A percentile compares a stretch with the other conserved stretches of the same genome.
Evolutionary conservation across 2,797 vertebrate genomes (phyloP).

Genomic region (Parotocinclus haroldoi): DNA sequence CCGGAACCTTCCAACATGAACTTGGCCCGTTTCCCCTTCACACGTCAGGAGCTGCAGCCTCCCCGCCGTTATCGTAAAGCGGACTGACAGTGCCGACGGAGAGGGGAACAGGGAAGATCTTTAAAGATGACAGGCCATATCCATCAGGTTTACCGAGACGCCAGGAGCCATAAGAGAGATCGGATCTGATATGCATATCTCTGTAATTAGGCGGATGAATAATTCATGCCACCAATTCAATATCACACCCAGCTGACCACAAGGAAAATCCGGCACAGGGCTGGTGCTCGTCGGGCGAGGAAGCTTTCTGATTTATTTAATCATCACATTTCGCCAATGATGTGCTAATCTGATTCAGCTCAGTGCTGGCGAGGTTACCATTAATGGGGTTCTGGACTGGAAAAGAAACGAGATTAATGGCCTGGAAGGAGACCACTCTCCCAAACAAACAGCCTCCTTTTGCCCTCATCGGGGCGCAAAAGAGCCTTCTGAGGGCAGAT

Average conservation of each 20-base stretch:
- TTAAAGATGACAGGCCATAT: slow-evolving; percentile 35
- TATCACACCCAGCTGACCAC: slow-evolving; percentile 40
- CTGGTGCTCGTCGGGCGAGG: not conserved
- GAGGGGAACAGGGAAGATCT: not conserved
- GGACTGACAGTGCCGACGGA: slow-evolving; percentile 3
- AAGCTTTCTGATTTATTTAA: slow-evolving; percentile 47
- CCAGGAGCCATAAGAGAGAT: slow-evolving; percentile 42
- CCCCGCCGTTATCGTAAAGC: slow-evolving; percentile 2
- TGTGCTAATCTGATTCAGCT: slow-evolving; percentile 47
- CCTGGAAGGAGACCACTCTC: slow-evolving; percentile 25
- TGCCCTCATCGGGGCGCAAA: too few species aligned
- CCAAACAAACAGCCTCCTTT: slow-evolving; percentile 31
- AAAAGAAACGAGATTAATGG: slow-evolving; percentile 49
- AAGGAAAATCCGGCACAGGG: slow-evolving; percentile 1
- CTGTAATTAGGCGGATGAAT: slow-evolving; percentile 50
- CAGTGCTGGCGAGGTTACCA: slow-evolving; percentile 40
- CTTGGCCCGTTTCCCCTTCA: not conserved
- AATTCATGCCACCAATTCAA: slow-evolving; percentile 45
- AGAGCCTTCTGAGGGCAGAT: too few species aligned
- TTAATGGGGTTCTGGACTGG: slow-evolving; percentile 48
- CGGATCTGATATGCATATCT: slow-evolving; percentile 50
- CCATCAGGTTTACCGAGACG: slow-evolving; percentile 39
- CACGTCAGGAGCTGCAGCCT: slow-evolving; percentile 4
- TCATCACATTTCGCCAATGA: slow-evolving; percentile 49
- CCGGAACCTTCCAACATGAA: too few species aligned